phyloP scores from a whole-genome alignment of 2,888 invertebrate species.

The Zhengitettix transpicula region DNA sequence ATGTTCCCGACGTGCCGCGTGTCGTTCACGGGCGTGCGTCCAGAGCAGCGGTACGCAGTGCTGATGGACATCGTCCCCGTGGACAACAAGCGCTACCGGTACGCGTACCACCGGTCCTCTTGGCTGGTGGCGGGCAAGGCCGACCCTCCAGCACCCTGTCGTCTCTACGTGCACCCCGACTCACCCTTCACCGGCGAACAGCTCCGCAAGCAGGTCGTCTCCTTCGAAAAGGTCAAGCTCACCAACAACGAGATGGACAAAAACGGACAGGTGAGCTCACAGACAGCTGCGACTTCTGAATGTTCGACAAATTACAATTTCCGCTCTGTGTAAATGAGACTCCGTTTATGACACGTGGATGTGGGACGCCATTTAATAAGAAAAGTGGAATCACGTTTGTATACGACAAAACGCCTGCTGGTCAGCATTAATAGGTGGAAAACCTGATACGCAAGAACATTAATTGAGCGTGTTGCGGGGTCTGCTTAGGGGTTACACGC shows the following conservation, averaged over 20 bases:
- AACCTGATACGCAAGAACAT: too few relatives aligned
- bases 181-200: slow-evolving; percentile 92
- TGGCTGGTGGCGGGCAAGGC: slow-evolving; percentile 98
- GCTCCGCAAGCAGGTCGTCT: slow-evolving; percentile 88
- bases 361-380: too few relatives aligned
- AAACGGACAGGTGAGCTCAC: slow-evolving; percentile 67
- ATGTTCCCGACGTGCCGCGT: slow-evolving; percentile 97
- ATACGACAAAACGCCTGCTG: too few relatives aligned
- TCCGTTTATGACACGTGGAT: not conserved
- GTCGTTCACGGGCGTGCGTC: slow-evolving; percentile 71
- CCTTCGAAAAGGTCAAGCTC: slow-evolving; percentile 95
- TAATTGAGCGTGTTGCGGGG: too few relatives aligned
- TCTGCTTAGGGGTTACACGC: too few relatives aligned
- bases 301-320: not conserved
- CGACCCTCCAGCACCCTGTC: slow-evolving; percentile 85
- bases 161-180: slow-evolving; percentile 92
- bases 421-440: too few relatives aligned
- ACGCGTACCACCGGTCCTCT: slow-evolving; percentile 95
- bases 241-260: slow-evolving; percentile 98
- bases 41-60: slow-evolving; percentile 77
- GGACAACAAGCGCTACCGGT: slow-evolving; percentile 89
- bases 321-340: not conserved
- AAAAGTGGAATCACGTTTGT: too few relatives aligned
- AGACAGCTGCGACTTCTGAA: not conserved
- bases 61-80: slow-evolving; percentile 93